A percentile compares a stretch with the other conserved stretches of the same genome.
These are phyloP conservation scores for Epinephelus awoara DNA, from an alignment of 2,797 vertebrate genomes.

Conservation along the genomic window DNA sequence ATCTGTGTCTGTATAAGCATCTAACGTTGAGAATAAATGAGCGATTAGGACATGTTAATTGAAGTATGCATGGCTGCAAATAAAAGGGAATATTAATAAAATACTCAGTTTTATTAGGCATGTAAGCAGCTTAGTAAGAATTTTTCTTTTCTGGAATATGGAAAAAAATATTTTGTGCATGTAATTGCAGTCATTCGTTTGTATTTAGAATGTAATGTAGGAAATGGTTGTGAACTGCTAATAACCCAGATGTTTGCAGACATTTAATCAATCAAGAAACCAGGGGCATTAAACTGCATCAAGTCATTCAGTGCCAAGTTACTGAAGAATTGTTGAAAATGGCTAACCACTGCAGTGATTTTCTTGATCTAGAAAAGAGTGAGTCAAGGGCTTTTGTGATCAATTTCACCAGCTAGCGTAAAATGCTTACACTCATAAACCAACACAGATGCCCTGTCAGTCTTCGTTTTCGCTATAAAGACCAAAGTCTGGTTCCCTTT, in stretches of 20 bases:
- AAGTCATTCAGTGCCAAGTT: neutral
- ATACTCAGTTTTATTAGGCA: too few relatives aligned
- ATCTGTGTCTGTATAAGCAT: too few relatives aligned
- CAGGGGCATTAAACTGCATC: neutral
- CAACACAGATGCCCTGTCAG: neutral
- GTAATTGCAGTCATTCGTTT: too few relatives aligned
- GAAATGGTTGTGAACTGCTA: neutral
- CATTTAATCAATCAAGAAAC: neutral
- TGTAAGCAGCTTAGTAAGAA: too few relatives aligned
- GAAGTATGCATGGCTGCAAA: too few relatives aligned
- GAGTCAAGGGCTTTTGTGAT: neutral
- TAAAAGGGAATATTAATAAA: too few relatives aligned
- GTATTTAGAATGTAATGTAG: neutral
- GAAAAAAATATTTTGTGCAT: too few relatives aligned
- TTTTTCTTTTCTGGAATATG: too few relatives aligned
- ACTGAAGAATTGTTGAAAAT: neutral
- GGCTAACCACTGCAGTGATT: neutral
- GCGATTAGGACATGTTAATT: too few relatives aligned
- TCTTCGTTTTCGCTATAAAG: neutral
- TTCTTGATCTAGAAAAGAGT: neutral
- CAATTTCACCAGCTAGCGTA: neutral
- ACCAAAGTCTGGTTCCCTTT: neutral
- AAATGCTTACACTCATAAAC: neutral
- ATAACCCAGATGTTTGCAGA: neutral
- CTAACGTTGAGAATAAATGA: too few relatives aligned